Base-by-base conservation (phyloP, 1,140 invertebrate species). In the Bombus terrestris region DNA sequence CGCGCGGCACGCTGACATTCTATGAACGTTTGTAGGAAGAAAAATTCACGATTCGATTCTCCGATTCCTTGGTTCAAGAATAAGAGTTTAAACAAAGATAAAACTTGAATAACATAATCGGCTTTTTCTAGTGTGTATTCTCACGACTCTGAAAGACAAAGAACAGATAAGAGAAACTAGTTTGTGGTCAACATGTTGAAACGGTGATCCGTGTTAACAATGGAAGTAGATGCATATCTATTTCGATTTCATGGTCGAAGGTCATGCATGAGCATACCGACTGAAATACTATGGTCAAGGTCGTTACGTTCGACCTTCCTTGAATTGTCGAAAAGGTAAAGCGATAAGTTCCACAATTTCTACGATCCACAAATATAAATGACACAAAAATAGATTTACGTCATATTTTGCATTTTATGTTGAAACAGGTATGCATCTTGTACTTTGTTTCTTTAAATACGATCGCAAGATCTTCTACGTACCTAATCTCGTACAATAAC, bases 141-240 rank as follows among this genome's bases (percentile, higher is more conserved):
- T 22, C 41, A 73, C 43, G 12, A 25, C 3, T 18, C 39, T 68
- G 35, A 74, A 53, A 85, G 43, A 81, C 78, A 81, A 73, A 81
- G 59, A 68, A 6, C 18, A 75, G 78, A 85, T 74, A 85, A 81
- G 71, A 12, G 35, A 8, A 81, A 81, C 41, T 81, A 53, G 71
- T 59, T n/a, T 59, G 59, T 78, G 78, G 78, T 85, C 78, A 80
- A 80, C 53, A 32, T n/a, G 71, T 22, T 85, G 83, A 81, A 85
- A 85, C 69, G 35, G 57, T 80, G 83, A 81, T 59, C 78, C 22
- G 57, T 39, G 78, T 85, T 85, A 85, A 85, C 78, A 81, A 81
- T 85, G 43, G 59, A 68, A 39, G 22, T 41, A 85, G 78, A 85
- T 85, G 39, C 78, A 85, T 85, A 85, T 85, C 83, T 81, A 68